phyloP scores from a whole-genome alignment of 2,113 vertebrate species.

The Actenoides hombroni region DNA sequence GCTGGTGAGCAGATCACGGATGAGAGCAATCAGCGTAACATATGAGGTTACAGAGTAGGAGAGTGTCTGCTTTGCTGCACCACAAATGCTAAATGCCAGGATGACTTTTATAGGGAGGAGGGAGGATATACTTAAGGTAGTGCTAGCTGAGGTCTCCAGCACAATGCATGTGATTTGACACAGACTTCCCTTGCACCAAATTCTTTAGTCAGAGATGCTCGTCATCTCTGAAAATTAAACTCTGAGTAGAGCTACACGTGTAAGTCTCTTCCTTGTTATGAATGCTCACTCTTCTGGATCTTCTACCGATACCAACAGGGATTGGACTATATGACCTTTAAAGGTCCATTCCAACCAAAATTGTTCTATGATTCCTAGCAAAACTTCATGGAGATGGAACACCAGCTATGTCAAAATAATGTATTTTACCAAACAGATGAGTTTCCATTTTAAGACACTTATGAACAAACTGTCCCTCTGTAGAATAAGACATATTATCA shows the following conservation, averaged over 20 bases:
- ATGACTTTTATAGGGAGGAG: not conserved
- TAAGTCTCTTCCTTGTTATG: not conserved
- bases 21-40: not conserved
- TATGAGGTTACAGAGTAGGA: not conserved
- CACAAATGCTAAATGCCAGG: not conserved
- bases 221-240: not conserved
- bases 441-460: not conserved
- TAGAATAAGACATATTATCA: not conserved
- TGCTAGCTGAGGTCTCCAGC: not conserved
- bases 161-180: rapidly evolving
- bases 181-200: not conserved
- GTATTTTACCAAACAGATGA: not conserved
- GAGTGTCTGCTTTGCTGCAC: not conserved
- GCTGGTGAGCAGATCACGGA: constrained; percentile 34
- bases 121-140: not conserved
- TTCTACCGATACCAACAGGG: not conserved
- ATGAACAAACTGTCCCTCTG: not conserved
- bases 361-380: not conserved
- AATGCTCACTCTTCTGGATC: not conserved
- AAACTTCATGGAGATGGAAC: not conserved
- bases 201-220: not conserved
- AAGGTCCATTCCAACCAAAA: not conserved
- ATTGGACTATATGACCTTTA: not conserved
- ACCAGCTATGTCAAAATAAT: not conserved
- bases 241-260: rapidly evolving